Base-by-base conservation (phyloP, 2,113 vertebrate genomes). In the Psittacus erithacus region DNA sequence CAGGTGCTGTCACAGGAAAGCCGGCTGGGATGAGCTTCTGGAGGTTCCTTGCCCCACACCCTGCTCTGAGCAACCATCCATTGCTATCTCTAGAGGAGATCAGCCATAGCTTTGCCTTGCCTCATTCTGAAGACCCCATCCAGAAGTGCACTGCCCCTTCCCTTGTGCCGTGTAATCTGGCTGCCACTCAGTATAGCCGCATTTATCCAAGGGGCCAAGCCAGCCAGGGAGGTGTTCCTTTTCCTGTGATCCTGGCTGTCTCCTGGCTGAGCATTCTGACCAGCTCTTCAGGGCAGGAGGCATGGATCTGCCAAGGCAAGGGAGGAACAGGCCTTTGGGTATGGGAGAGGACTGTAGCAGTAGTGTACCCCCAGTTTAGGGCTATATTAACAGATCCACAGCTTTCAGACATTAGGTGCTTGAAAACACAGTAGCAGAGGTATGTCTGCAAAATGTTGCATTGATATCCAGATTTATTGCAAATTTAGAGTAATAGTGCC, bases 281-380 rank as follows among this genome's bases (percentile, higher is more conserved):
- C 35, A 15, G 47, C 29, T 77, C 55, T 14, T 31, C 44, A 44
- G 35, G 27, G 28, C 22, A 27, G 29, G 60, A 60, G 25, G 31
- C 7, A 28, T 1, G 0, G 14, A 35, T 60, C 59, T 47, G 57
- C 29, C 50, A 53, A 17, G 27, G 31, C 8, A 47, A 39, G 27
- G 70, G 18, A 53, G 28, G 25, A 57, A 28, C 69, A 64, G 13
- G 15, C 22, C 68, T 33, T 46, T n/a, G 39, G 27, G 14, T n/a
- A 7, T 16, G 35, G 53, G 29, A 64, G 47, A 35, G 23, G 39
- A 38, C 19, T 2, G 1, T 5, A 35, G 60, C 60, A 78, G 12
- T 8, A 19, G 1, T 2, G 1, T 5, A 10, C 18, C 31, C 53
- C 35, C 11, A 10, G 0, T 7, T 50, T 33, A 4, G n/a, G 13